Base-by-base conservation (phyloP, 2,888 invertebrate species). In the Anthophora plumipes region DNA sequence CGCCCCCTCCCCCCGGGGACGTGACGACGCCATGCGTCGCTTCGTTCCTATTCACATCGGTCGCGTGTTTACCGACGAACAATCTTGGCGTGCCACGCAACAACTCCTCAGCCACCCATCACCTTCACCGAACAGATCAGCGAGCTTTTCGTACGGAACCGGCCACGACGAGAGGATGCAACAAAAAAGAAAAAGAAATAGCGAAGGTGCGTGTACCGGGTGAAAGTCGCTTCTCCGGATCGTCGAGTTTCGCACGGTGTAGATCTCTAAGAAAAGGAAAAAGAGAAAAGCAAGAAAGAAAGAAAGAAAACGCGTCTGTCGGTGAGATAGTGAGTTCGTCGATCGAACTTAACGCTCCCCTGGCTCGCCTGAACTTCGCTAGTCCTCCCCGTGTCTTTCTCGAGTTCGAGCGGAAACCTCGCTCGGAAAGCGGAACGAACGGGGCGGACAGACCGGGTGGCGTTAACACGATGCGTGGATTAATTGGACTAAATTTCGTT, bases 1-100 rank as follows among this genome's bases (percentile, higher is more conserved):
- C 93, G 92, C 90, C 89, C 89, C 77, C 43, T 89, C 88, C 89
- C 77, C 46, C 60, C 57, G 59, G 60, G 77, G 79, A 87, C 77
- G 85, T 67, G 71, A 77, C 85, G 83, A 80, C 77, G 87, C 71
- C 50, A 78, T 54, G 73, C 83, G 83, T 85, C 86, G 83, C 73
- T 77, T 75, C 78, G 80, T 86, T 80, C 69, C 80, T 70, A 63
- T 69, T 64, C 72, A 80, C 80, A 59, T 87, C 77, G 85, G 77
- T 75, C 87, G 87, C 79, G 85, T 85, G 85, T 85, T 74, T 79
- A 59, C 80, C 64, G 64, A 72, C 67, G 74, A 63, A 77, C 74
- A 80, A 86, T 85, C 85, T 81, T 55, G 64, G 77, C 59, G 66
- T 70, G 69, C 79, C 72, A 69, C 73, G 82, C 80, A 72, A 76